Evolutionary conservation across 2,113 vertebrate genomes (phyloP), one percentile per base, ranked within the genome.

Genomic region (Tetrao urogallus): DNA sequence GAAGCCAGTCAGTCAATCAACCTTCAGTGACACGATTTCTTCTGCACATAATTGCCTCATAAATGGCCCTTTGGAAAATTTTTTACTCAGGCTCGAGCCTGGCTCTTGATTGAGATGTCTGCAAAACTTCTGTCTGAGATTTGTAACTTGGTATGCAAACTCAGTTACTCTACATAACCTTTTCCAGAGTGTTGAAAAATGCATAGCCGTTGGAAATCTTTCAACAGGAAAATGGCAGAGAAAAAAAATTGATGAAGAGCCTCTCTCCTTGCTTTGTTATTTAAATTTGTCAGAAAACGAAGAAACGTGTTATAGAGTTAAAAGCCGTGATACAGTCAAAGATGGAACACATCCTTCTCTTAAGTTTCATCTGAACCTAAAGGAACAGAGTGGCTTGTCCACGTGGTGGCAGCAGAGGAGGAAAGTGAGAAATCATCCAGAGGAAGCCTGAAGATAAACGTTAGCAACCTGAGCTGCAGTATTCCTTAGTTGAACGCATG

Each of bases 351-450:
- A 3, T 11, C 50, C 10, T n/a, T 32, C 36, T 54, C 54, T 9
- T 9, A 40, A 50, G 65, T 48, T 40, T 14, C 72, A 47, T 15
- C 7, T 24, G 36, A 67, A 7, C 21, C 13, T 17, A 50, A 32
- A 11, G 4, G 72, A 80, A 38, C 7, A 6, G 28, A 5, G 32
- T 21, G 45, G 43, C 8, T 2, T 10, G 60, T 5, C 96, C 95
- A 86, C 64, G 13, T 21, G 96, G 84, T 96, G 98, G 98, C 98
- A 98, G 98, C 47, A 98, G 97, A 45, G 98, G 92, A 36, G 97
- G 94, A 54, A 96, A 97, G 40, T 76, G 76, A 87, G 60, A 12
- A 70, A 76, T n/a, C 8, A 17, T 1, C 58, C 13, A 1, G 30
- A 4, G 28, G 19, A 36, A 89, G 5, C 8, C 6, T 1, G 0